Base-by-base conservation (phyloP, 37 sponge, comb jelly and placozoan genomes). In the Haliclona indistincta region DNA sequence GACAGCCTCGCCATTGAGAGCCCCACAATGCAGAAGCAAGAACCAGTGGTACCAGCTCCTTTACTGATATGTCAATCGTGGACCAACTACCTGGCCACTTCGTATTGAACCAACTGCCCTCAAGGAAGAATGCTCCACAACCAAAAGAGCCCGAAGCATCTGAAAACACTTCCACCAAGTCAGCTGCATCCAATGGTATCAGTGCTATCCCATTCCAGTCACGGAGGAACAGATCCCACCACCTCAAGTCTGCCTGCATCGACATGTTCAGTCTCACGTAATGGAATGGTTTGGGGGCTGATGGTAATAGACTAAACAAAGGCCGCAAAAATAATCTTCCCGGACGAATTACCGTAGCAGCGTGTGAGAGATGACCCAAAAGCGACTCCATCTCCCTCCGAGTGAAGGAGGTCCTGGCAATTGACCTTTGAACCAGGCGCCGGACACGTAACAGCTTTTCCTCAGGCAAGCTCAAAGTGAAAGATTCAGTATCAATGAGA, bases 121-220 rank as follows among this genome's bases (percentile, higher is more conserved):
- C 49, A 47, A 47, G 49, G 53, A 13, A 51, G 13, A 51, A 20
- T 47, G 49, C 49, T 17, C 49, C 49, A 47, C 49, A 47, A 8
- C 49, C 49, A 47, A 17, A 47, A 13, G 49, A 47, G 49, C 49
- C 49, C 49, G 13, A 47, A 8, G 13, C 49, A 47, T 47, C 13
- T 19, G 53, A 51, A 47, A 47, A 47, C 13, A 47, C 8, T 47
- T 47, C 49, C 8, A 17, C 13, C 8, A 17, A 13, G 13, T 8
- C 8, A 17, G 49, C 49, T 47, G 49, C 8, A 17, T 47, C 13
- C 49, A 47, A 47, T 17, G 49, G 34, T 4, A 65, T 4, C 5
- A 65, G 4, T 65, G 67, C 23, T n/a, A 65, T 30, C 35, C 67
- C 67, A 28, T 65, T 65, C 67, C 67, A 65, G 5, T 23, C 30